A percentile compares a stretch with the other conserved stretches of the same genome.
phyloP scores from a whole-genome alignment of 2,797 vertebrate species.

The Phyllotis vaccarum region DNA sequence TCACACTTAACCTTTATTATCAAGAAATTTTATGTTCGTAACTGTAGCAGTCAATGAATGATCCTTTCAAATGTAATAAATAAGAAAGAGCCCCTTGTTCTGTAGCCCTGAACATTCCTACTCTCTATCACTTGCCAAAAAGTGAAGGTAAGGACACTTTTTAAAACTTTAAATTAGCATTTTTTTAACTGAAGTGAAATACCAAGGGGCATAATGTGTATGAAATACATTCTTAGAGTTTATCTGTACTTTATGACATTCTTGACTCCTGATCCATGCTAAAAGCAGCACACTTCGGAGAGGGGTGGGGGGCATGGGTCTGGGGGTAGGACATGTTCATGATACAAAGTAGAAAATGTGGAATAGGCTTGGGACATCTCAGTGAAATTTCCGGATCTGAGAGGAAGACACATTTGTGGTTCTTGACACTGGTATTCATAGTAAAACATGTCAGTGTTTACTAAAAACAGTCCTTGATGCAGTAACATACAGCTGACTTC shows the following conservation, averaged over 20 bases:
- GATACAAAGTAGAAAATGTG: not conserved
- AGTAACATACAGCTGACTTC: not conserved
- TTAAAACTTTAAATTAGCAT: conserved; percentile 19
- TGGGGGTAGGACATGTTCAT: not conserved
- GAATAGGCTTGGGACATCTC: not conserved
- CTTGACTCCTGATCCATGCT: not conserved
- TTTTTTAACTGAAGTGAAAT: not conserved
- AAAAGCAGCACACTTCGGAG: not conserved
- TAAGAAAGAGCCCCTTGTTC: conserved; percentile 38
- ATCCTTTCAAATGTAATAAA: conserved; percentile 55
- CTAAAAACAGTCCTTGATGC: not conserved
- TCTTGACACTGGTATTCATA: not conserved
- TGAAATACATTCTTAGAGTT: not conserved
- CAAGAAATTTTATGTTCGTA: conserved; percentile 1
- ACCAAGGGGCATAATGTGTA: not conserved
- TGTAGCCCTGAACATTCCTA: not conserved
- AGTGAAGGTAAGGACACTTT: not conserved
- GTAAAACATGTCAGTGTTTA: not conserved
- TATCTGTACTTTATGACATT: not conserved
- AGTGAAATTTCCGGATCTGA: not conserved
- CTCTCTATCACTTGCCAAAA: not conserved
- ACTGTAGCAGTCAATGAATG: conserved; percentile 16
- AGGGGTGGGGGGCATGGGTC: not conserved
- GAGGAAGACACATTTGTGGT: not conserved
- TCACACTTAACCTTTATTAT: conserved; percentile 79